Evolutionary conservation across 2,113 vertebrate species (phyloP).

Genomic region (Pelecanoides urinatrix): DNA sequence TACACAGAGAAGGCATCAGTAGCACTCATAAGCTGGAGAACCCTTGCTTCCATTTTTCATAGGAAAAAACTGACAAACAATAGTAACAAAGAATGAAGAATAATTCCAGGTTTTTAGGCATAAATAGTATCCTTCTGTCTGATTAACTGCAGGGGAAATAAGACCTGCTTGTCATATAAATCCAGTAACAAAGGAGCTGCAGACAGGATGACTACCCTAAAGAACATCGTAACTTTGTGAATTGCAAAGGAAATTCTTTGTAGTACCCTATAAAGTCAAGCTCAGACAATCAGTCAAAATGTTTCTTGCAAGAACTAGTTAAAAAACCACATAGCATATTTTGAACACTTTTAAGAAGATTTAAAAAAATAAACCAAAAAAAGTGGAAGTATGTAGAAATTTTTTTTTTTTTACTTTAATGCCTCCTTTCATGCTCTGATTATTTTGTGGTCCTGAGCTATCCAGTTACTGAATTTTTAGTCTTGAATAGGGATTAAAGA

Average conservation of each 20-base stretch:
- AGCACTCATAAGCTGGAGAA: background rate
- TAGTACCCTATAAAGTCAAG: background rate
- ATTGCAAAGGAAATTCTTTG: background rate
- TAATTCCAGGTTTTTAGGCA: background rate
- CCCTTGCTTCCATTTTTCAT: background rate
- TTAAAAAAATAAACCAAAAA: background rate
- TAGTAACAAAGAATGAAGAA: background rate
- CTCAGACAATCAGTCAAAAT: background rate
- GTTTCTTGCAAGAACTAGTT: background rate
- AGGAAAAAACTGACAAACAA: background rate
- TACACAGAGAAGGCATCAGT: background rate
- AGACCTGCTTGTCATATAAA: background rate
- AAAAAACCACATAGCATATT: background rate
- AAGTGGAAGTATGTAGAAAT: background rate
- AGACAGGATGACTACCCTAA: background rate
- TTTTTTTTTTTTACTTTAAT: background rate
- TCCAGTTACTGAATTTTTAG: background rate
- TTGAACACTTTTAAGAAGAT: background rate
- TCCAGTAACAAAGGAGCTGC: background rate
- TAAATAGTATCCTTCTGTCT: background rate
- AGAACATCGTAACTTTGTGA: background rate
- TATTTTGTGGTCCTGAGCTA: background rate
- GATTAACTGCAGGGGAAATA: background rate
- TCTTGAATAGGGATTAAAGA: background rate
- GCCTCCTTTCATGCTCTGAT: background rate